Evolutionary conservation across 1,140 invertebrate genomes (phyloP).

Genomic region (Bactericera cockerelli): DNA sequence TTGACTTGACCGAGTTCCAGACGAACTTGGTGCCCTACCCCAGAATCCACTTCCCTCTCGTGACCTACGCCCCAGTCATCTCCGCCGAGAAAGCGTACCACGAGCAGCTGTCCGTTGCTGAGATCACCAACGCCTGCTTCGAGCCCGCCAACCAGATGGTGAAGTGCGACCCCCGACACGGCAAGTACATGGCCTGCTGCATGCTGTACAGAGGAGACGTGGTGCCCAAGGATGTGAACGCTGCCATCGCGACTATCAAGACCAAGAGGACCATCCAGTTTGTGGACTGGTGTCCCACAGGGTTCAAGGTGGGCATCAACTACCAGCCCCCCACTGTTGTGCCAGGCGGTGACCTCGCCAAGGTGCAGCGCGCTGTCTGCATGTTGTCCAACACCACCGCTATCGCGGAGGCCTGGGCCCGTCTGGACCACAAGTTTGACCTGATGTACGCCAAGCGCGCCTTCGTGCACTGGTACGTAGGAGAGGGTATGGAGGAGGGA

Average conservation of each 20-base stretch:
- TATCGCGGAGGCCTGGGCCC: constrained; percentile 71
- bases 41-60: constrained; percentile 57
- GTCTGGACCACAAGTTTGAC: constrained; percentile 48
- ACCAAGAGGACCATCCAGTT: constrained; percentile 45
- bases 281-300: constrained; percentile 47
- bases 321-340: constrained; percentile 73
- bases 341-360: constrained; percentile 64
- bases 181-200: constrained; percentile 76
- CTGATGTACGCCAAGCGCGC: constrained; percentile 43
- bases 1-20: constrained; percentile 81
- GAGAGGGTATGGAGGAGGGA: constrained; percentile 48
- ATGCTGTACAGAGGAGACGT: constrained; percentile 61
- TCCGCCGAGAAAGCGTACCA: constrained; percentile 47
- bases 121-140: constrained; percentile 54
- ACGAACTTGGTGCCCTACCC: constrained; percentile 76
- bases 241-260: constrained; percentile 56
- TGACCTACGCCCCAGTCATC: constrained; percentile 46
- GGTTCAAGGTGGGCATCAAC: constrained; percentile 51
- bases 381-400: constrained; percentile 76
- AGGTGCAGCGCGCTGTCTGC: constrained; percentile 69
- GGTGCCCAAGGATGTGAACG: constrained; percentile 51
- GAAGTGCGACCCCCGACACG: constrained; percentile 63
- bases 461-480: constrained; percentile 28
- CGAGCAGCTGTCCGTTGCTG: constrained; percentile 40
- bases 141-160: constrained; percentile 65